A percentile compares a stretch with the other conserved stretches of the same genome.
Conservation (phyloP, 1,140 invertebrate species). For the Penaeus japonicus region DNA sequence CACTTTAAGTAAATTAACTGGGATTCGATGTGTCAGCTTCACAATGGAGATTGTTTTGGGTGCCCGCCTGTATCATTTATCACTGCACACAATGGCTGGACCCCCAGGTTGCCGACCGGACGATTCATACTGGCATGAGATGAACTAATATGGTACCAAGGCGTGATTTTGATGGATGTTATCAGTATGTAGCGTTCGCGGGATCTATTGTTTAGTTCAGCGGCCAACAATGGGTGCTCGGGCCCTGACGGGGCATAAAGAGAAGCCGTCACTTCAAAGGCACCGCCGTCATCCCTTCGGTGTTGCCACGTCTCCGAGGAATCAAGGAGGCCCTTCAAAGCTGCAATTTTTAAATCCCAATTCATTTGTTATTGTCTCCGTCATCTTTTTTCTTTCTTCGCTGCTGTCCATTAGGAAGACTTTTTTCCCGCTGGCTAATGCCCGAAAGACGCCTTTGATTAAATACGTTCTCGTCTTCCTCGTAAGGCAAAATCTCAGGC, state of each 20-base stretch:
- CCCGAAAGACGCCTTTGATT: constrained; percentile 1
- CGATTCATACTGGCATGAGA: constrained; percentile 8
- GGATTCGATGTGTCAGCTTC: constrained; percentile 51
- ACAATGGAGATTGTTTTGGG: constrained; percentile 56
- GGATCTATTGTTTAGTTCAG: constrained; percentile 37
- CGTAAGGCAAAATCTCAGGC: neutral
- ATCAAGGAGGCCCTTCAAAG: neutral
- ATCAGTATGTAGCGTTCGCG: constrained; percentile 48
- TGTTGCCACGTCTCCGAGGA: constrained; percentile 14
- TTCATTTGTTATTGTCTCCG: constrained; percentile 3
- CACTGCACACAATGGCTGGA: constrained; percentile 44
- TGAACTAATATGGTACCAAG: constrained; percentile 32
- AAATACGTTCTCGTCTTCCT: neutral
- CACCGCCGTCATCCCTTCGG: constrained; percentile 1
- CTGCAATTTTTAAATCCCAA: neutral
- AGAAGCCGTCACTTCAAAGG: constrained; percentile 51
- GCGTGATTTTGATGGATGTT: constrained; percentile 55
- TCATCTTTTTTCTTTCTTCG: neutral
- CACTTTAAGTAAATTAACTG: constrained; percentile 57
- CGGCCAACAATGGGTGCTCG: constrained; percentile 39
- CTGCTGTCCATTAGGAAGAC: neutral
- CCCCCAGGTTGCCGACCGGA: constrained; percentile 33
- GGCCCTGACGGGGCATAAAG: constrained; percentile 45
- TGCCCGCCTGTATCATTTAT: constrained; percentile 55
- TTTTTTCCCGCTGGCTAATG: neutral